Percentiles rank a stretch among this genome's conserved stretches.
Conservation (phyloP, 2,888 invertebrate species). For the Ectropis crepuscularia region DNA sequence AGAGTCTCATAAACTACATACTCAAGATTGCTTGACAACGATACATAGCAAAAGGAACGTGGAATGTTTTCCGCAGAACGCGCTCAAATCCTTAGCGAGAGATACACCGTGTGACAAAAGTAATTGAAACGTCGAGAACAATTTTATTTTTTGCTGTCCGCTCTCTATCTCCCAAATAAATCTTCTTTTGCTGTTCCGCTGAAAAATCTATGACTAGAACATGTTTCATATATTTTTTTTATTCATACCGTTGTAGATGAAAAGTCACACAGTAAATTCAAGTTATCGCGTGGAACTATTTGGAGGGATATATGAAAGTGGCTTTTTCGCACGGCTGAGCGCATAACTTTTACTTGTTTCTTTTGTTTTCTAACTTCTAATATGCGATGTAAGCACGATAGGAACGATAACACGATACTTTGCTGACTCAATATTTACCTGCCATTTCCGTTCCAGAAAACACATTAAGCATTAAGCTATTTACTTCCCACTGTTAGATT, state of each 20-base stretch:
- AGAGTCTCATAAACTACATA: too few species aligned
- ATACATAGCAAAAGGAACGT: slow-evolving; percentile 4
- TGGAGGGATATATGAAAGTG: slow-evolving; percentile 3
- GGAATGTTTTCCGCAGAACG: slow-evolving; percentile 11
- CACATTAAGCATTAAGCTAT: slow-evolving; percentile 26
- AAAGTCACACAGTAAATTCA: slow-evolving; percentile 10
- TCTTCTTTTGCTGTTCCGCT: slow-evolving; percentile 23
- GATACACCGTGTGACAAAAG: slow-evolving; percentile 37
- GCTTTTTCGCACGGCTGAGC: slow-evolving; percentile 1
- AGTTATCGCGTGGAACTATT: slow-evolving; percentile 13
- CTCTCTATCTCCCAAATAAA: slow-evolving; percentile 33
- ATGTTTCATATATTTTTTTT: slow-evolving; percentile 33
- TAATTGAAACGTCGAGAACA: slow-evolving; percentile 51
- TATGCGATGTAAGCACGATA: slow-evolving; percentile 7
- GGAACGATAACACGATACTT: slow-evolving; percentile 12
- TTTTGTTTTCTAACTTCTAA: slow-evolving; percentile 15
- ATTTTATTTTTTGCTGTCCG: slow-evolving; percentile 42
- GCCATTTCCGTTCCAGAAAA: slow-evolving; percentile 30
- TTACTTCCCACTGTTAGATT: too few species aligned
- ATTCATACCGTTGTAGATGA: slow-evolving; percentile 17
- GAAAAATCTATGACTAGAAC: slow-evolving; percentile 13
- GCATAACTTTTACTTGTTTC: slow-evolving; percentile 4
- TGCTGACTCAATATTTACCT: slow-evolving; percentile 27
- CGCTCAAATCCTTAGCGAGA: slow-evolving; percentile 21
- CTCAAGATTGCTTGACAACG: too few species aligned